Evolutionary conservation across 2,797 vertebrate genomes (phyloP).

Genomic region (Trachurus trachurus): DNA sequence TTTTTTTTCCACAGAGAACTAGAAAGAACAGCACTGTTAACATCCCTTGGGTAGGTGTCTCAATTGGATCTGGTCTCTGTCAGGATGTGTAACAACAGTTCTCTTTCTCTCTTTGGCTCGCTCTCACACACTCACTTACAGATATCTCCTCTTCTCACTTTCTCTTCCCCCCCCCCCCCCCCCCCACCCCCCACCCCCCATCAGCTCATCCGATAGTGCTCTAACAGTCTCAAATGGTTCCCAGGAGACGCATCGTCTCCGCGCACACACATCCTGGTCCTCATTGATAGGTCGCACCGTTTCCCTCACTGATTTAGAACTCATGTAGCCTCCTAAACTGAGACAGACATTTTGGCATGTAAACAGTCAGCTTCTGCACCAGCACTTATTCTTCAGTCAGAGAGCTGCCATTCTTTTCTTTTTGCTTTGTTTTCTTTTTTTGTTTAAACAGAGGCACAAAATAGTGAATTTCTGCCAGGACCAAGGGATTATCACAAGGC

Average conservation of each 20-base stretch:
- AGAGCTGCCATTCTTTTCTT: constrained; percentile 18
- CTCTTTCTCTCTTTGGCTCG: constrained; percentile 52
- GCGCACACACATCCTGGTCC: constrained; percentile 42
- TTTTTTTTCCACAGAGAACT: constrained; percentile 40
- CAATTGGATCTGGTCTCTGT: constrained; percentile 71
- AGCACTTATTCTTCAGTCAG: constrained; percentile 38
- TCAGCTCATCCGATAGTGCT: constrained; percentile 77
- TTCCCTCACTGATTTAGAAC: constrained; percentile 65
- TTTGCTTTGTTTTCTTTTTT: constrained; percentile 24
- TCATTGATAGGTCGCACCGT: constrained; percentile 51
- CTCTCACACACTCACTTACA: constrained; percentile 36
- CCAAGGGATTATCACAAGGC: constrained; percentile 62
- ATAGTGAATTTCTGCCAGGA: constrained; percentile 47
- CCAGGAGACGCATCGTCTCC: constrained; percentile 72
- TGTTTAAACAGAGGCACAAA: constrained; percentile 44
- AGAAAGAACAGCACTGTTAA: constrained; percentile 60
- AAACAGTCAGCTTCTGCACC: constrained; percentile 46
- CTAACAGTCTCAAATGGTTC: constrained; percentile 78
- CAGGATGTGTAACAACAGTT: constrained; percentile 72
- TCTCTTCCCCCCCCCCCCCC: constrained; percentile 47
- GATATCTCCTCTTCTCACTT: constrained; percentile 56
- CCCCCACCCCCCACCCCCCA: constrained; percentile 42
- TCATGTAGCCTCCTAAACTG: constrained; percentile 39
- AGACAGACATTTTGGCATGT: constrained; percentile 59
- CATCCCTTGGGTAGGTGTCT: constrained; percentile 69